Conservation (phyloP, 2,888 invertebrate genomes). For the Lithophane ornitopus region DNA sequence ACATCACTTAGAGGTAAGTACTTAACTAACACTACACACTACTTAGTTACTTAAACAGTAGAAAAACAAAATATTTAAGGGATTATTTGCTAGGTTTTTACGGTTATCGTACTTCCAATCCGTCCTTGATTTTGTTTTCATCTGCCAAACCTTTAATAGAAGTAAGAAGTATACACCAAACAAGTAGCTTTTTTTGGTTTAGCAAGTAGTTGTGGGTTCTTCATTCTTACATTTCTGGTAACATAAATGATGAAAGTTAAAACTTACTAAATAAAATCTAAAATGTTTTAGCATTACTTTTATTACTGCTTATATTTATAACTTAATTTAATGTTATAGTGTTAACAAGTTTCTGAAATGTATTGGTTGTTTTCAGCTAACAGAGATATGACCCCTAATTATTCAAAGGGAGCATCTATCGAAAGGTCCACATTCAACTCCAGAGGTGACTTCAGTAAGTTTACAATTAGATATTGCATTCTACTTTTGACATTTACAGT, state of each 20-base stretch:
- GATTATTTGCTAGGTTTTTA: not conserved
- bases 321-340: not conserved
- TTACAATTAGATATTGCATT: conserved; percentile 3
- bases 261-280: not conserved
- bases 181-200: not conserved
- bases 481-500: not conserved
- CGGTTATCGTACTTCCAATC: not conserved
- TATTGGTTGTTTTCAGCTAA: conserved; percentile 72
- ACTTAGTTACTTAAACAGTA: not conserved
- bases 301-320: too few relatives aligned
- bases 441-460: conserved; percentile 85
- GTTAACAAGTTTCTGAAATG: not conserved
- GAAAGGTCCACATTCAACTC: conserved; percentile 88
- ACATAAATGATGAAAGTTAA: not conserved
- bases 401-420: conserved; percentile 87
- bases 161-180: not conserved
- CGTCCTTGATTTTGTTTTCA: not conserved
- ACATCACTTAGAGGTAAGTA: conserved; percentile 79
- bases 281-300: not conserved
- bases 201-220: not conserved
- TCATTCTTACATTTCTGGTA: conserved; percentile 14
- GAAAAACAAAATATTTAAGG: not conserved
- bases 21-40: not conserved
- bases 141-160: not conserved
- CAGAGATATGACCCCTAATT: conserved; percentile 81